Evolutionary conservation across 2,113 vertebrate genomes (phyloP), one percentile per base, ranked within the genome.

Genomic region (Tyrannus savana): DNA sequence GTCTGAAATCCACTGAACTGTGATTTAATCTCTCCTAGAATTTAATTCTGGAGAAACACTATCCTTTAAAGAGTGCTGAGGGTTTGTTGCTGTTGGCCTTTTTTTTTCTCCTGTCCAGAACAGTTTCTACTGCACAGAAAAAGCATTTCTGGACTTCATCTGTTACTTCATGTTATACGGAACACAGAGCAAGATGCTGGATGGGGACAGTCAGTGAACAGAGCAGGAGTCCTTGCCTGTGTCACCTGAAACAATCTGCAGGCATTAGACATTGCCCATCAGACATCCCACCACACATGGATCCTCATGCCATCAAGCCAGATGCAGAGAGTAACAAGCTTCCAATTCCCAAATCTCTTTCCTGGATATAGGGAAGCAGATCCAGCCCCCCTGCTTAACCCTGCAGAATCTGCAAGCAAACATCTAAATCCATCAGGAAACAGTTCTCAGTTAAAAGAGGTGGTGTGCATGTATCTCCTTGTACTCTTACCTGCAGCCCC

Each of bases 41-140:
- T n/a, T 78, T 56, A 79, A 37, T 79, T 55, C 28, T 35, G 15
- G 35, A 72, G 25, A 84, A 93, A 44, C 19, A 24, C 3, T 44
- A 6, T 46, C 0, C 0, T 7, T 24, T 46, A 60, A 79, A 82
- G n/a, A 63, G 6, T 56, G 3, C 10, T 55, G 30, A 63, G 30
- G 1, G 17, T 39, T 67, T 84, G 6, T 30, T 64, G 7, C 13
- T 72, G 10, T 12, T 58, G 6, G 25, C 9, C 7, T 37, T 31
- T 2, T 62, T 27, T 60, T 21, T 27, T 33, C 3, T 17, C 5
- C 4, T 33, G 3, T 44, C 46, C 46, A n/a, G n/a, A 84, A 33
- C 4, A n/a, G 31, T 37, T 84, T 84, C 37, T 84, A 15, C 5
- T 83, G 25, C 44, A 46, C 22, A 80, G 55, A 71, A 75, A 60